Evolutionary conservation across 2,888 invertebrate species (phyloP).

Genomic region (Vesta saturnalis): DNA sequence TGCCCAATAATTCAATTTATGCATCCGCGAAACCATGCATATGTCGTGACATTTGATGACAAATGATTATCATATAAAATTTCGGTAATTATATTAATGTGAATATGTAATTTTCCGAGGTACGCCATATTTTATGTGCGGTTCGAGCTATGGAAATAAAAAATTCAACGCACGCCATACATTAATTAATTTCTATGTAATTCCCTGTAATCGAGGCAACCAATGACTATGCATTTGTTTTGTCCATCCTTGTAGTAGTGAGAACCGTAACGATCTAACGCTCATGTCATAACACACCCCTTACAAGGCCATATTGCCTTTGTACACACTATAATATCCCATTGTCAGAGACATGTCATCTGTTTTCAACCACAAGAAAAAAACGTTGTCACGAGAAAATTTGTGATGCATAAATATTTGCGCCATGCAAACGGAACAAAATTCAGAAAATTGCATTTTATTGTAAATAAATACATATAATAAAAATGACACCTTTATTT

Average conservation of each 20-base stretch:
- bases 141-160: slow-evolving; percentile 15
- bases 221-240: slow-evolving; percentile 46
- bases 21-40: slow-evolving; percentile 11
- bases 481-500: slow-evolving; percentile 8
- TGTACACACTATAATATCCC: slow-evolving; percentile 30
- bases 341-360: slow-evolving; percentile 30
- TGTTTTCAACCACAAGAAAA: slow-evolving; percentile 35
- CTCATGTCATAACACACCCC: slow-evolving; percentile 40
- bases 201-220: slow-evolving; percentile 45
- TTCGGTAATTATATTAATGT: slow-evolving; percentile 11
- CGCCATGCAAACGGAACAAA: slow-evolving; percentile 36
- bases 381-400: slow-evolving; percentile 35
- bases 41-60: slow-evolving; percentile 7
- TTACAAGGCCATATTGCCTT: slow-evolving; percentile 40
- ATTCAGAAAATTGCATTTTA: slow-evolving; percentile 43
- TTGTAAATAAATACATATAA: slow-evolving; percentile 23
- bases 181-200: slow-evolving; percentile 35
- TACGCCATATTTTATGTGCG: slow-evolving; percentile 27
- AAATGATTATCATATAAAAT: slow-evolving; percentile 9
- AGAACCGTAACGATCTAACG: slow-evolving; percentile 41
- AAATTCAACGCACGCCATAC: slow-evolving; percentile 25
- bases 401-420: slow-evolving; percentile 33
- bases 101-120: slow-evolving; percentile 16
- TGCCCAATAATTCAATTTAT: slow-evolving; percentile 17
- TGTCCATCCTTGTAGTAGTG: slow-evolving; percentile 40